Evolutionary conservation across 2,797 vertebrate species (phyloP), one percentile per base, ranked within the genome.

Genomic region (Alcedo atthis): DNA sequence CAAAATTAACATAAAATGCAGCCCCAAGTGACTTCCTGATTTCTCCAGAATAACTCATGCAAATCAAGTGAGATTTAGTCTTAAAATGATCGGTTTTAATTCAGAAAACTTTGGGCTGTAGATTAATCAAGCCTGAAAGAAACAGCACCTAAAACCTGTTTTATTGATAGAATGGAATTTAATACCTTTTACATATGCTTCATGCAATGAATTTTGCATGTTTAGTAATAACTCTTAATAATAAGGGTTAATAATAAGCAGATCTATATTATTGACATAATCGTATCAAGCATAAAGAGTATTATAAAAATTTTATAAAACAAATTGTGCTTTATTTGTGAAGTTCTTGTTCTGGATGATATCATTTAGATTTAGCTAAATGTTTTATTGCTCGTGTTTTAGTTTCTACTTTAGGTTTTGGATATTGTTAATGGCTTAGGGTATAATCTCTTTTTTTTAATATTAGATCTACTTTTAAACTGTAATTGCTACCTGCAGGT

Each of bases 161-260:
- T 96, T 95, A 58, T 93, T 91, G 89, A 46, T 77, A 93, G 94
- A 97, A 96, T 88, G 90, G 95, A 86, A 94, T 94, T 97, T 95
- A 96, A 76, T 95, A 92, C 87, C 6, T 97, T 97, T 98, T 97
- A 94, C 95, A 96, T 94, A 97, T 95, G 97, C 97, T 97, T 96
- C 97, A 97, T 98, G 96, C 97, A 97, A 97, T 97, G 97, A 96
- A 97, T 95, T 97, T 97, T 98, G 97, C 98, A 97, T 97, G 97
- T 97, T 97, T 98, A 94, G 90, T 93, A 93, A 92, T 82, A 94
- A 96, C 93, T 94, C 94, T 96, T 94, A 94, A 93, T 97, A 94
- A 97, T 97, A 95, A 97, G 96, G 84, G 96, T 96, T 97, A 96
- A 94, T 94, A 94, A 96, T 90, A 96, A 95, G 89, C 93, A 90